A percentile compares a stretch with the other conserved stretches of the same genome.
These are phyloP conservation scores for Atractosteus spatula DNA, from an alignment of 2,113 vertebrate genomes.

Conservation along the genomic window DNA sequence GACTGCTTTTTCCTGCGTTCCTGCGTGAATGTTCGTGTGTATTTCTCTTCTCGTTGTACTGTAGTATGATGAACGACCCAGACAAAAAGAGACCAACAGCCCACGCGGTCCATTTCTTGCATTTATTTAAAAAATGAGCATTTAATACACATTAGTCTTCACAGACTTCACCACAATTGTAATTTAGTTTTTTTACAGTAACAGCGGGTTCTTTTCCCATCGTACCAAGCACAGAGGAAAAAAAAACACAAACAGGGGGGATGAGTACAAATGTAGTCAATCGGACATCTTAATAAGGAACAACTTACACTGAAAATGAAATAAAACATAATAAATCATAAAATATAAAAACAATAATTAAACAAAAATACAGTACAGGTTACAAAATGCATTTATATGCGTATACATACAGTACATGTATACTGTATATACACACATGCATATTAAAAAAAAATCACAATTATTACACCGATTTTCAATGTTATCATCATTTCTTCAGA, in stretches of 20 bases:
- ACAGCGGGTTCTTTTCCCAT: background rate
- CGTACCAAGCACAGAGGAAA: slow-evolving; percentile 1
- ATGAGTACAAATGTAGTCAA: background rate
- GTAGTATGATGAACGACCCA: too few relatives aligned
- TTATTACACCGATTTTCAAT: background rate
- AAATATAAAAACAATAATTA: background rate
- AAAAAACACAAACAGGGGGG: slow-evolving; percentile 9
- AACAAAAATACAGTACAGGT: background rate
- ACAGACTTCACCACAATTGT: slow-evolving; percentile 22
- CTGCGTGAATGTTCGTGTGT: too few relatives aligned
- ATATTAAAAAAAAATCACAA: background rate
- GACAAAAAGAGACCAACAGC: background rate
- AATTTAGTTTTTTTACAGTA: slow-evolving; percentile 17
- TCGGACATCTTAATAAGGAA: background rate
- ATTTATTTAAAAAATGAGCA: slow-evolving; percentile 26
- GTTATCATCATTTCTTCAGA: too few relatives aligned
- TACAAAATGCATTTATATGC: background rate
- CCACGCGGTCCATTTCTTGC: slow-evolving; percentile 5
- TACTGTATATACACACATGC: too few relatives aligned
- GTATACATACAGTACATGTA: background rate
- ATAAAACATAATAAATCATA: background rate
- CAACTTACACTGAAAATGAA: background rate
- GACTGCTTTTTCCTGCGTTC: too few relatives aligned
- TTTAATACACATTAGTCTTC: slow-evolving; percentile 16
- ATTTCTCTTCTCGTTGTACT: too few relatives aligned